phyloP scores from a whole-genome alignment of 2,797 vertebrate species.

The Bovichtus variegatus region DNA sequence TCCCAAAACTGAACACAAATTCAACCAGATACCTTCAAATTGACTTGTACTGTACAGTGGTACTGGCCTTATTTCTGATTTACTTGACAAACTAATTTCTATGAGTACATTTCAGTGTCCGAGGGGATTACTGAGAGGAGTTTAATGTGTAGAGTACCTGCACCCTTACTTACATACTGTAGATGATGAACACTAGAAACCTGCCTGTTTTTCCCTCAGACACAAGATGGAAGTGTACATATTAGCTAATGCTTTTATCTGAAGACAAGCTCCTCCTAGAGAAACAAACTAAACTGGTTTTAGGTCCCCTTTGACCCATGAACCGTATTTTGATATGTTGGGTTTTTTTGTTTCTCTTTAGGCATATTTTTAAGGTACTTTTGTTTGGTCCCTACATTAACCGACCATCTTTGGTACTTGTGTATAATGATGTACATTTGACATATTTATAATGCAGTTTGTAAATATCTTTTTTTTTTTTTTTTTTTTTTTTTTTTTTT shows the following conservation, averaged over 20 bases:
- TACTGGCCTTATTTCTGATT: conserved; percentile 73
- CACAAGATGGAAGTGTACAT: conserved; percentile 73
- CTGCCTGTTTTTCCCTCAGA: conserved; percentile 57
- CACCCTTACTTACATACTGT: conserved; percentile 61
- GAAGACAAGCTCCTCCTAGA: conserved; percentile 64
- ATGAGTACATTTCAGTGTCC: conserved; percentile 60
- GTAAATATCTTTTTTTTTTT: conserved; percentile 87
- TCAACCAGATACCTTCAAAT: conserved; percentile 37
- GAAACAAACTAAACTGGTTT: conserved; percentile 72
- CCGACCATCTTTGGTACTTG: conserved; percentile 85
- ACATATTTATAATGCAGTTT: conserved; percentile 93
- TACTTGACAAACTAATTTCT: conserved; percentile 65
- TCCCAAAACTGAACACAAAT: conserved; percentile 34
- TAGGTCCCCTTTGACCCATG: conserved; percentile 65
- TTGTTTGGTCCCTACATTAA: conserved; percentile 78
- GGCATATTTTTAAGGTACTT: conserved; percentile 83
- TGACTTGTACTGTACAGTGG: conserved; percentile 62
- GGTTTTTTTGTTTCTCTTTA: conserved; percentile 66
- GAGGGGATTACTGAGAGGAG: conserved; percentile 52
- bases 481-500: conserved; percentile 56
- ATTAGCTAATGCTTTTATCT: conserved; percentile 70
- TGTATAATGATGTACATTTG: conserved; percentile 93
- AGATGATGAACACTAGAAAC: conserved; percentile 62
- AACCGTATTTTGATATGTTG: conserved; percentile 75
- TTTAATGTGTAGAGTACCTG: conserved; percentile 62